A percentile compares a stretch with the other conserved stretches of the same genome.
phyloP scores from a whole-genome alignment of 1,140 invertebrate genomes.

The Cryptotermes secundus region DNA sequence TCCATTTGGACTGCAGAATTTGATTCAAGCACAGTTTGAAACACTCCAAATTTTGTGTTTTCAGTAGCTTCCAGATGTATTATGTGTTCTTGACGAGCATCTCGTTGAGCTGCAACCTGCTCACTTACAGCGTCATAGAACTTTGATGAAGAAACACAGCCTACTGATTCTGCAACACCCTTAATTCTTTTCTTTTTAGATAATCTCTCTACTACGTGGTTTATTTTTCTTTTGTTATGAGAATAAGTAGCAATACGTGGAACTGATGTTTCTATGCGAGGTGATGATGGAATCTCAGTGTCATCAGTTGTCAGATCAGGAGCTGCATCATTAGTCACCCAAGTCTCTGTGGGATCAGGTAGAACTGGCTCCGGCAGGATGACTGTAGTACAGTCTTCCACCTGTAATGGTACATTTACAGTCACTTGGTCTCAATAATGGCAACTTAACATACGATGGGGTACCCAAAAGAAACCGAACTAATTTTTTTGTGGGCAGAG shows the following conservation, averaged over 20 bases:
- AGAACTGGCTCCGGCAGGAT: conserved; percentile 34
- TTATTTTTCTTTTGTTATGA: conserved; percentile 34
- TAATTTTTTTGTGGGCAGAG: no score
- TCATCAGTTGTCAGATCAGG: conserved; percentile 36
- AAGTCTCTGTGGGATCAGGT: conserved; percentile 42
- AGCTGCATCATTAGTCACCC: conserved; percentile 50
- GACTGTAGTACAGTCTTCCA: conserved; percentile 36
- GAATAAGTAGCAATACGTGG: not conserved
- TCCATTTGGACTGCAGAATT: conserved; percentile 32
- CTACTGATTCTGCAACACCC: conserved; percentile 25
- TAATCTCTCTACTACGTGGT: conserved; percentile 30
- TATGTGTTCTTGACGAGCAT: conserved; percentile 39
- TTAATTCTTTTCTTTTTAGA: not conserved
- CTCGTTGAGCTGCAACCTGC: conserved; percentile 26
- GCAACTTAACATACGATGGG: no score
- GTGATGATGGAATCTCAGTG: conserved; percentile 23
- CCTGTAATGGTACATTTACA: conserved; percentile 17
- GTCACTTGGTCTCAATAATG: not conserved
- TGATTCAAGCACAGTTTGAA: conserved; percentile 47
- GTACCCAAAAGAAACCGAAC: no score
- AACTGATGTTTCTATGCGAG: conserved; percentile 30
- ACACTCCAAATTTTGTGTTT: conserved; percentile 52
- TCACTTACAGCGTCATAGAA: conserved; percentile 30
- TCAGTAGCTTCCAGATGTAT: conserved; percentile 53
- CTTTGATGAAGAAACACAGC: conserved; percentile 18